phyloP scores from a whole-genome alignment of 2,888 invertebrate genomes.

The Dynastes hyllus region DNA sequence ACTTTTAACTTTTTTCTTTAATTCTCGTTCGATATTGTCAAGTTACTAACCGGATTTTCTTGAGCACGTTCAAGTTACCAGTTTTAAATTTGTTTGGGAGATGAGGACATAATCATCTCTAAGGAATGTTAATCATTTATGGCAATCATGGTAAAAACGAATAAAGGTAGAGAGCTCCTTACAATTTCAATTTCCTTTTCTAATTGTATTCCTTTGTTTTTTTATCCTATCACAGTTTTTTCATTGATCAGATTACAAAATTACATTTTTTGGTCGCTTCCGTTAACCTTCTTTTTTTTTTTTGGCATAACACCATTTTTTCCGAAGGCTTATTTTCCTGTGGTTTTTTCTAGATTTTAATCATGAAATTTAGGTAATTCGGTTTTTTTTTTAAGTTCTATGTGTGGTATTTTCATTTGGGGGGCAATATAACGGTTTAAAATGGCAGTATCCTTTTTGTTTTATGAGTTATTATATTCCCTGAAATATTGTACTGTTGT shows the following conservation, averaged over 20 bases:
- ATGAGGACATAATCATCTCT: background rate
- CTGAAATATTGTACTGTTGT: constrained; percentile 46
- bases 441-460: constrained; percentile 22
- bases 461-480: constrained; percentile 21
- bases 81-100: background rate
- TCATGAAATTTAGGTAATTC: background rate
- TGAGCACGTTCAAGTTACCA: constrained; percentile 8
- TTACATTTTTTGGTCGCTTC: too few species aligned
- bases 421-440: background rate
- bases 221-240: constrained; percentile 64
- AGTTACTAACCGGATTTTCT: constrained; percentile 18
- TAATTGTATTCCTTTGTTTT: constrained; percentile 50
- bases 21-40: constrained; percentile 26
- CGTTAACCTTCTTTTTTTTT: too few species aligned
- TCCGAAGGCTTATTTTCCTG: too few species aligned
- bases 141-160: background rate
- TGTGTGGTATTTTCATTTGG: background rate
- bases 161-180: constrained; percentile 13
- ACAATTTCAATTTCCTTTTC: background rate
- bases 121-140: constrained; percentile 15
- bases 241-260: too few species aligned
- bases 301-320: too few species aligned
- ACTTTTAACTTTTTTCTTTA: background rate
- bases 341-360: too few species aligned
- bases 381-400: background rate